Evolutionary conservation across 2,797 vertebrate genomes (phyloP), one percentile per base, ranked within the genome.

Genomic region (Halcyon leucocephala): DNA sequence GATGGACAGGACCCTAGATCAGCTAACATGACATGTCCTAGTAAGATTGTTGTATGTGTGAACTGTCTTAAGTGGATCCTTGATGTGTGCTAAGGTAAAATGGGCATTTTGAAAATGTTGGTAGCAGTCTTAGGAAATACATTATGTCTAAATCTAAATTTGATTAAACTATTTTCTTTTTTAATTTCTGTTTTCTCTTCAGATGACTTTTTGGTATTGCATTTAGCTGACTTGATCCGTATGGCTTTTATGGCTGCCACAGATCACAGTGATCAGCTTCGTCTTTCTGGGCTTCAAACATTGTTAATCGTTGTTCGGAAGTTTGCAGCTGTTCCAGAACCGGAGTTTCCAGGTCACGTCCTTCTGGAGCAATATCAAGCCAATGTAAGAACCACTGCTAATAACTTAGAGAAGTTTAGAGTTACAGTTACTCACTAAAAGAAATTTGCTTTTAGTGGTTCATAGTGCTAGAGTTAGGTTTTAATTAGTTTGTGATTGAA

Each of bases 191-290:
- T 73, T 95, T 69, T 76, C 74, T 94, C 79, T 44, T 69, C 90
- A 96, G 98, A 97, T 98, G 99, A 99, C 96, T 99, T 99, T 96
- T 97, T 99, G 96, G 99, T 99, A 31, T 97, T 99, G 44, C 99
- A 99, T 96, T 98, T 99, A 72, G 98, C 98, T 21, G 99, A 99
- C 60, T 98, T 99, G 98, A 98, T 99, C 74, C 99, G 99, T 58
- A 99, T 99, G 99, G 99, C 99, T 41, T 99, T 99, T 96, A 99
- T 99, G 99, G 99, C 99, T 64, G 99, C 99, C 67, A 99, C 99
- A n/a, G 99, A 99, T 97, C 98, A 99, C 88, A 99, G 98, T 39
- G 98, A 99, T 62, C 98, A 98, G 22, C 98, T 99, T 72, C 98
- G 99, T 52, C 98, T 99, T 93, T 98, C 98, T 31, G 99, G 99